phyloP scores from a whole-genome alignment of 2,113 vertebrate species.

The Epinephelus fuscoguttatus region DNA sequence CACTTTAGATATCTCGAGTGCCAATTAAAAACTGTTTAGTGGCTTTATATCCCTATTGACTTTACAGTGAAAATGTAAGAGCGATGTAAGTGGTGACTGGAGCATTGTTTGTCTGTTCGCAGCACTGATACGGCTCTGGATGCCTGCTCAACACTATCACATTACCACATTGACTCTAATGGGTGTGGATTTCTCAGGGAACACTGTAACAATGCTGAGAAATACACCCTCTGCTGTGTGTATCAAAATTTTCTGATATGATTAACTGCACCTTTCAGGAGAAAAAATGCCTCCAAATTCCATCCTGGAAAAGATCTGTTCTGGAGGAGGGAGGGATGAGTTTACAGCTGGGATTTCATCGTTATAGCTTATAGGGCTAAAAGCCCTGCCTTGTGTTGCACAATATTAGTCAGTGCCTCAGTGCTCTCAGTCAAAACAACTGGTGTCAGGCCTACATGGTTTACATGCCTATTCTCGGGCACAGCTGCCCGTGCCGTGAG shows the following conservation, averaged over 20 bases:
- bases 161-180: neutral
- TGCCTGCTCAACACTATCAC: neutral
- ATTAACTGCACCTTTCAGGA: constrained; percentile 24
- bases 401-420: constrained; percentile 73
- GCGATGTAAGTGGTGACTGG: neutral
- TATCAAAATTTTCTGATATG: constrained; percentile 10
- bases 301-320: constrained; percentile 4
- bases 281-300: constrained; percentile 24
- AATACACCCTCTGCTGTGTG: neutral
- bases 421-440: constrained; percentile 84
- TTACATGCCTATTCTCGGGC: constrained; percentile 64
- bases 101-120: neutral
- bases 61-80: neutral
- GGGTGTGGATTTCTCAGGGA: constrained; percentile 17
- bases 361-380: constrained; percentile 15
- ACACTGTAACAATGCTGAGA: constrained; percentile 10
- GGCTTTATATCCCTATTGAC: constrained; percentile 5
- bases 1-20: neutral
- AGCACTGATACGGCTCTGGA: neutral
- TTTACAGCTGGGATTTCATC: constrained; percentile 30
- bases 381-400: constrained; percentile 61
- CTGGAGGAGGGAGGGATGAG: constrained; percentile 8
- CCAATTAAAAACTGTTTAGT: neutral
- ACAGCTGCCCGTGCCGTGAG: constrained; percentile 40
- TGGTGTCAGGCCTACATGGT: constrained; percentile 70